These are phyloP conservation scores for Pyrgus malvae DNA, from an alignment of 2,888 invertebrate genomes.

Conservation along the genomic window DNA sequence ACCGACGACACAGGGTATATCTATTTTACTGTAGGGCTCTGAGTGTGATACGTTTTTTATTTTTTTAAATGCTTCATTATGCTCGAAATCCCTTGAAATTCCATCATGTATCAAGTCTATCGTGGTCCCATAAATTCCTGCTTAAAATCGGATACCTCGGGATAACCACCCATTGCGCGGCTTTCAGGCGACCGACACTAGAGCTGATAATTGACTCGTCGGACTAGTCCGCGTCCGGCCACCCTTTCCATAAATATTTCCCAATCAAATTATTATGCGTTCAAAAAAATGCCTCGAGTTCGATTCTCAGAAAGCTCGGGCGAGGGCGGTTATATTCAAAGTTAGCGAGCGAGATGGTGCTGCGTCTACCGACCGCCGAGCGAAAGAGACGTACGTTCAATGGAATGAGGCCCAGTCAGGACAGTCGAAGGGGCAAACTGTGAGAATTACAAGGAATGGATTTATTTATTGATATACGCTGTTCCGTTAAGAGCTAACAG, in stretches of 20 bases:
- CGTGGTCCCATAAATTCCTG: slow-evolving; percentile 67
- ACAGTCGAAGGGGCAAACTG: slow-evolving; percentile 64
- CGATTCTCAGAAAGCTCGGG: slow-evolving; percentile 68
- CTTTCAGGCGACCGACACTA: slow-evolving; percentile 59
- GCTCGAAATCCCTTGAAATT: slow-evolving; percentile 51
- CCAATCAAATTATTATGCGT: slow-evolving; percentile 80
- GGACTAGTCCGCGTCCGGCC: slow-evolving; percentile 65
- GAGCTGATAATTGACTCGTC: slow-evolving; percentile 77
- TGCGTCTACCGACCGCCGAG: slow-evolving; percentile 40
- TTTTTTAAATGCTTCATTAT: no score
- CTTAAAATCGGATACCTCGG: slow-evolving; percentile 45
- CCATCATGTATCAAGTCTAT: slow-evolving; percentile 49
- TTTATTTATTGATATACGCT: slow-evolving; percentile 76
- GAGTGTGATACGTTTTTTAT: no score
- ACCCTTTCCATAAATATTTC: slow-evolving; percentile 81
- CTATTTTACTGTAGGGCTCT: no score
- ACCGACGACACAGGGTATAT: no score
- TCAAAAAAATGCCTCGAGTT: slow-evolving; percentile 77
- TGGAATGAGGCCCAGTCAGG: slow-evolving; percentile 75
- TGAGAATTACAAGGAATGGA: slow-evolving; percentile 78
- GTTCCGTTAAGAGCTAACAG: slow-evolving; percentile 67
- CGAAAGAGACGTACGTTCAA: slow-evolving; percentile 57
- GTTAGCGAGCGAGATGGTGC: slow-evolving; percentile 52
- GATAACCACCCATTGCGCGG: slow-evolving; percentile 69
- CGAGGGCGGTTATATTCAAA: slow-evolving; percentile 76